Evolutionary conservation across 1,140 invertebrate species (phyloP).

Genomic region (Ceratoteleas bidentatus): DNA sequence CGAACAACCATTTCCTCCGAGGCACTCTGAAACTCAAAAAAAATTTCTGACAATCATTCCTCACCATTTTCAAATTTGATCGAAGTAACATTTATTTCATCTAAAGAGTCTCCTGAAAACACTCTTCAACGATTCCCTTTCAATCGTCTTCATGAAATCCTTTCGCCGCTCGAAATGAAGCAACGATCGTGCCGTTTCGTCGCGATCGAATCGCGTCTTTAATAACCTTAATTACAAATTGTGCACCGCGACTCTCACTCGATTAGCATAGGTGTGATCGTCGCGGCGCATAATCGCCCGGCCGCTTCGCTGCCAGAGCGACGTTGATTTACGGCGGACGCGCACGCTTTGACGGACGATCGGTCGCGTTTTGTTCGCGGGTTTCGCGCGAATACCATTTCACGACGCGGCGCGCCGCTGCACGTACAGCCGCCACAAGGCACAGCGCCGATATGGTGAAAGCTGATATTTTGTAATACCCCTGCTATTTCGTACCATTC

Average conservation of each 20-base stretch:
- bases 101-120: no score
- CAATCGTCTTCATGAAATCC: no score
- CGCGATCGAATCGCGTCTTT: constrained; percentile 55
- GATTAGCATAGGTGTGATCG: constrained; percentile 50
- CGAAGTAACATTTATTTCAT: no score
- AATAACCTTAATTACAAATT: constrained; percentile 57
- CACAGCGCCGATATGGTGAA: constrained; percentile 79
- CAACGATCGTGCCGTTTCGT: no score
- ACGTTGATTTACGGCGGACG: constrained; percentile 28
- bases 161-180: no score
- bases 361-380: constrained; percentile 42
- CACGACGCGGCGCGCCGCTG: constrained; percentile 38
- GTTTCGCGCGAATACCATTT: constrained; percentile 65
- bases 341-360: constrained; percentile 55
- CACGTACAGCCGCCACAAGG: constrained; percentile 50
- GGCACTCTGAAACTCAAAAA: no score
- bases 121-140: no score
- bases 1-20: no score
- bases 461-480: constrained; percentile 82
- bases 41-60: no score
- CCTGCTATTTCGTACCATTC: constrained; percentile 78
- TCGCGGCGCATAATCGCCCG: constrained; percentile 29
- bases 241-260: constrained; percentile 46
- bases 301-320: constrained; percentile 18
- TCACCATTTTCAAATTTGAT: no score